phyloP scores from a whole-genome alignment of 35 echinoderm and acorn worm species.

The Strongylocentrotus purpuratus region DNA sequence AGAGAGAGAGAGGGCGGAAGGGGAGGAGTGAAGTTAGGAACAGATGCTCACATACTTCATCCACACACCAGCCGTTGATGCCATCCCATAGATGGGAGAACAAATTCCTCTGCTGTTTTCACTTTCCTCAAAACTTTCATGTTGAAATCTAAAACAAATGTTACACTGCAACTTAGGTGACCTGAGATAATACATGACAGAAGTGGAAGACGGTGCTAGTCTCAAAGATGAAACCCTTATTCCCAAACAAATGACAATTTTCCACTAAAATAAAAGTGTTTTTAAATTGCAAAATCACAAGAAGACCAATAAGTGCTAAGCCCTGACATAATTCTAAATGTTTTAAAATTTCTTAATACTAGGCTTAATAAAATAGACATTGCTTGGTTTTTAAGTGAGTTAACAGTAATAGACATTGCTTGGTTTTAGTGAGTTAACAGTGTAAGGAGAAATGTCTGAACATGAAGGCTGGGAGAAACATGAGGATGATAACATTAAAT shows the following conservation, averaged over 20 bases:
- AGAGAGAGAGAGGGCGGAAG: not conserved
- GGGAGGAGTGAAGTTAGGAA: not conserved
- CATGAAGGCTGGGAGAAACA: not conserved
- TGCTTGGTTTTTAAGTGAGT: too few relatives aligned
- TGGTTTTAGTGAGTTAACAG: too few relatives aligned
- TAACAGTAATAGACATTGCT: too few relatives aligned
- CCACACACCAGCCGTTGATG: not conserved
- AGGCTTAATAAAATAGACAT: too few relatives aligned
- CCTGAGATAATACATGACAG: conserved; percentile 31
- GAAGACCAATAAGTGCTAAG: too few relatives aligned
- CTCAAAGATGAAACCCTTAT: not conserved
- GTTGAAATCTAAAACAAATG: conserved; percentile 46
- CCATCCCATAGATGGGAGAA: not conserved
- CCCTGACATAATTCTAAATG: too few relatives aligned
- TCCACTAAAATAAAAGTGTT: too few relatives aligned
- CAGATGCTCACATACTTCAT: not conserved
- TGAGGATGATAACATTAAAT: not conserved
- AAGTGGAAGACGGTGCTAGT: not conserved
- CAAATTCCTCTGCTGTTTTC: not conserved
- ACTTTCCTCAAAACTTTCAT: not conserved
- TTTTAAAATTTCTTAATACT: too few relatives aligned
- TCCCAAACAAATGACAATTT: too few relatives aligned
- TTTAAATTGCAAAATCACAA: too few relatives aligned
- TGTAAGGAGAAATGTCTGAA: not conserved
- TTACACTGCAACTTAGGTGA: not conserved